Percentiles rank a stretch among this genome's conserved stretches.
Evolutionary conservation across 1,140 invertebrate genomes (phyloP).

Genomic region (Drosophila ambigua): DNA sequence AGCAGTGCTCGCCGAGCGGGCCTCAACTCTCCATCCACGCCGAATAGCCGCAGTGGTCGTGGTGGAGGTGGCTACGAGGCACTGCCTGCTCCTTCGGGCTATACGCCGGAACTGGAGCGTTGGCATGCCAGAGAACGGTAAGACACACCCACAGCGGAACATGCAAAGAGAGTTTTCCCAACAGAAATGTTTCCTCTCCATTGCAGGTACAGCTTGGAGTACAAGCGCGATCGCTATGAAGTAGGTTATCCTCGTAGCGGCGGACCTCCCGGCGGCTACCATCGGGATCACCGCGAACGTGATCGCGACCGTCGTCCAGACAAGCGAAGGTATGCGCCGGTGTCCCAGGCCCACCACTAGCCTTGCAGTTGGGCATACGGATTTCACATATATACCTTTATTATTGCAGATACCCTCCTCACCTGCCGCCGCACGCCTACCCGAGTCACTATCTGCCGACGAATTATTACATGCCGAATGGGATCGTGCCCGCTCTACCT

Average conservation of each 20-base stretch:
- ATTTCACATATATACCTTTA: neutral
- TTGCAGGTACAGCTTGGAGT: slow-evolving; percentile 69
- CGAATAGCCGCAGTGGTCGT: slow-evolving; percentile 28
- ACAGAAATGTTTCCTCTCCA: no score
- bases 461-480: slow-evolving; percentile 77
- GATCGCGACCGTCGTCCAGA: slow-evolving; percentile 86
- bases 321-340: slow-evolving; percentile 84
- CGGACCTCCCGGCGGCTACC: slow-evolving; percentile 43
- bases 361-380: slow-evolving; percentile 7
- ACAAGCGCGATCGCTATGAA: slow-evolving; percentile 80
- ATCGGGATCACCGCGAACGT: slow-evolving; percentile 85
- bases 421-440: slow-evolving; percentile 66
- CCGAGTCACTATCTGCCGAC: slow-evolving; percentile 72
- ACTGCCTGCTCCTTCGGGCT: slow-evolving; percentile 48
- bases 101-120: slow-evolving; percentile 59
- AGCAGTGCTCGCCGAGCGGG: slow-evolving; percentile 45
- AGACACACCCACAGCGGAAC: neutral
- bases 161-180: neutral
- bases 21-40: slow-evolving; percentile 62
- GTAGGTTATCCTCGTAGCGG: slow-evolving; percentile 57
- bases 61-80: slow-evolving; percentile 56
- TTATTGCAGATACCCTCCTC: slow-evolving; percentile 61
- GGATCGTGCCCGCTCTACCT: slow-evolving; percentile 52
- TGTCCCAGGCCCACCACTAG: no score
- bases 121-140: slow-evolving; percentile 76